Percentiles rank a stretch among this genome's conserved stretches.
These are phyloP conservation scores for Trichomycterus rosablanca DNA, from an alignment of 2,113 vertebrate genomes.

Conservation along the genomic window DNA sequence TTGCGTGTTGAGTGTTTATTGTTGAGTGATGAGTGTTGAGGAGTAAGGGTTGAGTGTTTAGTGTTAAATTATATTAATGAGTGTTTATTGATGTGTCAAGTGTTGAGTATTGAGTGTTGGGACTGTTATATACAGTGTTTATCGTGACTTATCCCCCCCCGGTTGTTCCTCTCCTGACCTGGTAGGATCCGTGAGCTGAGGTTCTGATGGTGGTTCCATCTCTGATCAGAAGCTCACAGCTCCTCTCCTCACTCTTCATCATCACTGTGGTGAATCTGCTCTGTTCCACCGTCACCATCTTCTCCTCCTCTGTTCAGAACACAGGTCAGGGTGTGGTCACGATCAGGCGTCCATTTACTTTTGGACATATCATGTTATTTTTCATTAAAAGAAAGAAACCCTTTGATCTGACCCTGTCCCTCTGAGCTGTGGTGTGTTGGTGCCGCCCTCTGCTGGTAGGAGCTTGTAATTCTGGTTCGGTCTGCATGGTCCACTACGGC, in stretches of 20 bases:
- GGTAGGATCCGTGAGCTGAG: not conserved
- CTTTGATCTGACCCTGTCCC: not conserved
- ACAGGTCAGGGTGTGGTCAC: no score
- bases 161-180: not conserved
- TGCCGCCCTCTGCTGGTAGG: conserved; percentile 62
- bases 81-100: no score
- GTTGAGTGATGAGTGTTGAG: no score
- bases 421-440: conserved; percentile 11
- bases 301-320: no score
- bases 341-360: no score
- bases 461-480: conserved; percentile 84
- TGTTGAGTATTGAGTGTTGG: no score
- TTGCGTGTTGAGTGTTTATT: no score
- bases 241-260: not conserved
- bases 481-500: conserved; percentile 83
- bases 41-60: no score
- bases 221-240: not conserved
- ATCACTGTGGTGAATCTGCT: not conserved
- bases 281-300: not conserved
- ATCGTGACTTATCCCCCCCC: not conserved
- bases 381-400: no score
- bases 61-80: no score
- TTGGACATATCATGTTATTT: no score
- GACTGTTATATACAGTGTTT: no score
- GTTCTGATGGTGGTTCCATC: not conserved